A percentile compares a stretch with the other conserved stretches of the same genome.
Evolutionary conservation across 1,140 invertebrate genomes (phyloP).

Genomic region (Hypsibius dujardini): DNA sequence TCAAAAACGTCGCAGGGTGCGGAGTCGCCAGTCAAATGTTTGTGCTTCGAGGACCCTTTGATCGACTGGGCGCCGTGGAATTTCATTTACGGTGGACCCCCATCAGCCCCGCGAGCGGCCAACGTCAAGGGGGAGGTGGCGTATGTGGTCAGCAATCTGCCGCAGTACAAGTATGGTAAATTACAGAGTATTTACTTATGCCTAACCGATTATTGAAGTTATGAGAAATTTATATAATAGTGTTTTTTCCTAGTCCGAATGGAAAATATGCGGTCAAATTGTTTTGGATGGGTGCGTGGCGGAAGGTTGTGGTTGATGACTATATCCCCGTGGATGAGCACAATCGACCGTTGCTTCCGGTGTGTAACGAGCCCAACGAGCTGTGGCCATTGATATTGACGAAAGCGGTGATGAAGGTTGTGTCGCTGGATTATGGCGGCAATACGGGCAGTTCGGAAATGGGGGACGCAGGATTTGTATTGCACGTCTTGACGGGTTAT

Average conservation of each 20-base stretch:
- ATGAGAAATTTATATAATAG: neutral
- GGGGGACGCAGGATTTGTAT: no score
- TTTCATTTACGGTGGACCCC: neutral
- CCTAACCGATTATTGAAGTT: neutral
- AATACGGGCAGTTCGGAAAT: no score
- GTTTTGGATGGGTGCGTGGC: slow-evolving; percentile 8
- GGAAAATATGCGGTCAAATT: neutral
- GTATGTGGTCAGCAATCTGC: neutral
- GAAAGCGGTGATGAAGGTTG: no score
- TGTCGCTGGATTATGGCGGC: no score
- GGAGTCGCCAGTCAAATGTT: neutral
- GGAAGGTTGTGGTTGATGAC: no score
- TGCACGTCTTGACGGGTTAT: no score
- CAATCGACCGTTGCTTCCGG: no score
- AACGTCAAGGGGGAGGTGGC: neutral
- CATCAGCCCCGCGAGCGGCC: neutral
- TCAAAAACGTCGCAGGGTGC: slow-evolving; percentile 3
- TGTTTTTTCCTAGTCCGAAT: neutral
- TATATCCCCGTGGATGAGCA: no score
- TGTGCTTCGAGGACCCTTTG: neutral
- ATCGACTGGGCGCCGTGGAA: neutral
- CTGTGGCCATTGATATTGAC: no score
- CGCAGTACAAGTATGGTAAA: slow-evolving; percentile 9
- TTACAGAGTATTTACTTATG: neutral
- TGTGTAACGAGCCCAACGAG: no score